Evolutionary conservation across 2,113 vertebrate genomes (phyloP), one percentile per base, ranked within the genome.

Genomic region (Bujurquina vittata): DNA sequence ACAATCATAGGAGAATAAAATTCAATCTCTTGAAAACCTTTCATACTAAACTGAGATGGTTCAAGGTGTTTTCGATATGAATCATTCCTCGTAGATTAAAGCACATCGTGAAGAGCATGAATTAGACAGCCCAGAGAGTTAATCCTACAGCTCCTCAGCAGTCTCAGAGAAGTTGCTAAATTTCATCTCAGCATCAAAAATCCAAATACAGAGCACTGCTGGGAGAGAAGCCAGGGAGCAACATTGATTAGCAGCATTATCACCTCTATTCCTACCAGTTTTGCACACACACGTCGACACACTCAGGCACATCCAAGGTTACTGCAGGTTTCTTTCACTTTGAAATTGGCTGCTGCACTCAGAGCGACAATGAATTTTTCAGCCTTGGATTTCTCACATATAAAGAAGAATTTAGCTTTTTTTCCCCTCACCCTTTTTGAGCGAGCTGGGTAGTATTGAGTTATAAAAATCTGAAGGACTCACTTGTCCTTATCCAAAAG

Each of bases 161-260:
- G 61, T 58, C 46, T 79, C 40, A 17, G 43, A 77, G 23, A 79
- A 67, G 8, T 35, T 52, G 10, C 20, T 37, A 11, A 77, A 67
- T 20, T 54, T 80, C 23, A 31, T 73, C 57, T 73, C 29, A 72
- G 31, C 67, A 75, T 80, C 79, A 78, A 56, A 65, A 58, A 83
- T 56, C 56, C 55, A 55, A 52, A 75, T 80, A 33, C 52, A 37
- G 69, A 75, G 54, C 3, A 12, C 62, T 80, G 83, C 82, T 83
- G 83, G 88, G 83, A 74, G 61, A 4, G 14, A 57, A 82, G 81
- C 77, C 84, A 84, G 79, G 74, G 63, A 84, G 69, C 59, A 78
- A 14, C 84, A 84, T 67, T 80, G 83, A 91, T 92, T 77, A 88
- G 55, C 52, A 90, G 80, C 83, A 90, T 91, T 85, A 89, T 91